These are phyloP conservation scores for Tipula confusa DNA, from an alignment of 2,888 invertebrate species.

Conservation along the genomic window DNA sequence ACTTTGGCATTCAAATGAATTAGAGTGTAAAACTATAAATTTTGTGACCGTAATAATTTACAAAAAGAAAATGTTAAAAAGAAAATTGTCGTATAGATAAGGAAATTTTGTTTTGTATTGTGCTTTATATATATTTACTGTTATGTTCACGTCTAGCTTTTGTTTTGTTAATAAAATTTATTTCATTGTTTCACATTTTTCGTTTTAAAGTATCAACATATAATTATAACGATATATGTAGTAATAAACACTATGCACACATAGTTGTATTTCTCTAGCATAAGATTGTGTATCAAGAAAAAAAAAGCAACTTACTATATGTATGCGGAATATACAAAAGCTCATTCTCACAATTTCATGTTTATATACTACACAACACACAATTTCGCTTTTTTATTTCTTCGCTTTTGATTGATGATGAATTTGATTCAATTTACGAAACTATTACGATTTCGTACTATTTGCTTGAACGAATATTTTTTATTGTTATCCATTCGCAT, in stretches of 20 bases:
- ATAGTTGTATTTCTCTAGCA: too few relatives aligned
- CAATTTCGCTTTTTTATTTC: neutral
- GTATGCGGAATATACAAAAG: too few relatives aligned
- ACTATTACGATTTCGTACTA: neutral
- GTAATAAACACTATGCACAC: neutral
- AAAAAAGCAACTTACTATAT: too few relatives aligned
- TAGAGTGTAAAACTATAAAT: neutral
- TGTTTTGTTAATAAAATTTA: neutral
- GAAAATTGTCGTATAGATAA: neutral
- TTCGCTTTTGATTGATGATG: neutral
- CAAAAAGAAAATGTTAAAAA: neutral
- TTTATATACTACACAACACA: neutral
- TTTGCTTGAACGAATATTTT: neutral
- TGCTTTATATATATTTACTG: too few relatives aligned
- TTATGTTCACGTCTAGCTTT: neutral
- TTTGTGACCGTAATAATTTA: neutral
- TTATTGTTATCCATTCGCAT: neutral
- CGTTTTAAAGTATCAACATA: neutral
- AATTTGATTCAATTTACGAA: neutral
- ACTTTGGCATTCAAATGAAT: neutral
- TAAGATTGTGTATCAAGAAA: too few relatives aligned
- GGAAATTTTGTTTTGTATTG: neutral
- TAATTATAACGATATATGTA: neutral
- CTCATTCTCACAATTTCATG: neutral
- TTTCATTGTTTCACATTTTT: neutral